Percentiles rank a stretch among this genome's conserved stretches.
Conservation (phyloP, 2,888 invertebrate genomes). For the Pandemis cinnamomeana region DNA sequence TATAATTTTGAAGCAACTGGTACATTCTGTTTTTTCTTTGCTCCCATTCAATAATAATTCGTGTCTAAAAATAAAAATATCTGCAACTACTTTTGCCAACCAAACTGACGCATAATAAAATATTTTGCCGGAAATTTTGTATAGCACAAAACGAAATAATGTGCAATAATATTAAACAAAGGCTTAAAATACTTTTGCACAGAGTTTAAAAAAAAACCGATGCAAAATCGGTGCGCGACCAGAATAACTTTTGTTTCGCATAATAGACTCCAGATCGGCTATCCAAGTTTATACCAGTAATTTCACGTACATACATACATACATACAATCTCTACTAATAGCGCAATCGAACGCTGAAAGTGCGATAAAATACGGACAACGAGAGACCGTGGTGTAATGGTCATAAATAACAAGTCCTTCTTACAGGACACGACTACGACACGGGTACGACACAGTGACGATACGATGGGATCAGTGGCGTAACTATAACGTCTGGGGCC, state of each 20-base stretch:
- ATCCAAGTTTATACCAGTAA: constrained; percentile 1
- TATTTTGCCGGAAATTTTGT: too few relatives aligned
- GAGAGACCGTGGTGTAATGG: constrained; percentile 30
- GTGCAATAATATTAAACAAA: too few relatives aligned
- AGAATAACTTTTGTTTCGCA: not conserved
- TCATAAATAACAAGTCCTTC: constrained; percentile 33
- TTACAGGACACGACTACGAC: constrained; percentile 17
- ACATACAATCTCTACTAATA: constrained; percentile 33
- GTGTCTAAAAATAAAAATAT: too few relatives aligned
- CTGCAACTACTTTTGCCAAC: too few relatives aligned
- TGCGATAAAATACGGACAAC: constrained; percentile 37
- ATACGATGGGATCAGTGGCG: too few relatives aligned
- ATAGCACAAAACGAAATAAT: too few relatives aligned
- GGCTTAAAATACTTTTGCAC: not conserved
- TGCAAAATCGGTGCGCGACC: not conserved
- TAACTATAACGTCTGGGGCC: too few relatives aligned
- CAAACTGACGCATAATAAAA: too few relatives aligned
- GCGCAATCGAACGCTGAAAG: constrained; percentile 37
- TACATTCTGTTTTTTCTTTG: too few relatives aligned
- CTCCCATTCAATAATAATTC: too few relatives aligned
- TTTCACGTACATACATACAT: constrained; percentile 1
- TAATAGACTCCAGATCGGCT: not conserved
- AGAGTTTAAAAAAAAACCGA: not conserved
- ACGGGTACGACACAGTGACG: not conserved
- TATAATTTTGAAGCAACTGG: too few relatives aligned